phyloP scores from a whole-genome alignment of 2,797 vertebrate genomes.

The Tokudaia muenninki region DNA sequence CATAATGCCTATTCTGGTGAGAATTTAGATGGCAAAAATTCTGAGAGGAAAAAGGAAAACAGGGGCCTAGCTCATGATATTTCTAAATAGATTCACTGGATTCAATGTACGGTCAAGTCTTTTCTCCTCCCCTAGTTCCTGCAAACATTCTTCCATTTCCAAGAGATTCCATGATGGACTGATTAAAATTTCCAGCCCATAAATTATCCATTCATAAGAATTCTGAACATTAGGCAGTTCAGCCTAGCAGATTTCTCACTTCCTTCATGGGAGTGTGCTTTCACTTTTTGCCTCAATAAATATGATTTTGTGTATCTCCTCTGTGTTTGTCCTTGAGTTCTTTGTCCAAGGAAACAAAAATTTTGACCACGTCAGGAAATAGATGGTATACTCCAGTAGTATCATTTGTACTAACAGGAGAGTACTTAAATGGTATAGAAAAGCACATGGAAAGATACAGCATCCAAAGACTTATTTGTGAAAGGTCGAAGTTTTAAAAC shows the following conservation, averaged over 20 bases:
- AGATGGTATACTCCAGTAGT: neutral
- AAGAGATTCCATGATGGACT: neutral
- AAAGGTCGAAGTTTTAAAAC: neutral
- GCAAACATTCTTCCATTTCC: neutral
- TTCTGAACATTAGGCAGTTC: neutral
- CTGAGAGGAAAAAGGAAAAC: neutral
- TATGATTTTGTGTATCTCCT: neutral
- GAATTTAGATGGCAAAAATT: no score
- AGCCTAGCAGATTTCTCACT: neutral
- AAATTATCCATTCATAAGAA: neutral
- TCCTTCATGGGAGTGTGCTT: neutral
- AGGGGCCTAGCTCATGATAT: neutral
- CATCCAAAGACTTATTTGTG: neutral
- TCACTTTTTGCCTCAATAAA: neutral
- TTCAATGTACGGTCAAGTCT: neutral
- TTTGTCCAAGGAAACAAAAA: neutral
- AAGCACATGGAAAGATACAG: neutral
- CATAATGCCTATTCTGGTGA: neutral
- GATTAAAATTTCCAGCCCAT: neutral
- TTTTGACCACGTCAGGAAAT: neutral
- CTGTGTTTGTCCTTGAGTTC: neutral
- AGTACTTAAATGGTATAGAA: neutral
- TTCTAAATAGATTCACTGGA: neutral
- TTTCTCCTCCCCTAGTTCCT: neutral
- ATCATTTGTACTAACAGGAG: neutral